phyloP scores from a whole-genome alignment of 2,888 invertebrate genomes.

The Rosalia funebris region DNA sequence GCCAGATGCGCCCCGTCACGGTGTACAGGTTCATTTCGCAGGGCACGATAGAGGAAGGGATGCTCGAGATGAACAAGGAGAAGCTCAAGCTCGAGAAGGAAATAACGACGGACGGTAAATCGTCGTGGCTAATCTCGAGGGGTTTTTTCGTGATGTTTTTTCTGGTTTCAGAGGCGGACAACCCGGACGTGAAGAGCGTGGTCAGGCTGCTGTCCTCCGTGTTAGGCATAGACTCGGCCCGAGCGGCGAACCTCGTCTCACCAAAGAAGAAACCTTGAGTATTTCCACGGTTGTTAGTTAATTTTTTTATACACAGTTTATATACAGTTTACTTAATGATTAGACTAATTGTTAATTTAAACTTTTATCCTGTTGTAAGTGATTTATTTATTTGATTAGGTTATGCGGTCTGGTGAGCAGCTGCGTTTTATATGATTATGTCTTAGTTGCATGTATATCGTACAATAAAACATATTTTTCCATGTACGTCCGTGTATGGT shows the following conservation, averaged over 20 bases:
- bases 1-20: constrained; percentile 82
- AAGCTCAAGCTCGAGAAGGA: constrained; percentile 92
- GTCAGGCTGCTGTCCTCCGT: constrained; percentile 83
- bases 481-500: neutral
- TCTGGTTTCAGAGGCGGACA: constrained; percentile 71
- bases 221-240: constrained; percentile 69
- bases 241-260: constrained; percentile 56
- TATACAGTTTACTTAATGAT: constrained; percentile 20
- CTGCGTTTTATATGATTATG: constrained; percentile 11
- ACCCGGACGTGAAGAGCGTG: constrained; percentile 80
- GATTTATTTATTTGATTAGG: constrained; percentile 16
- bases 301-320: constrained; percentile 36
- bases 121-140: constrained; percentile 65
- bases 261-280: constrained; percentile 51
- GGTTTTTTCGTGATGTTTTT: constrained; percentile 32
- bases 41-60: constrained; percentile 92
- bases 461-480: constrained; percentile 24
- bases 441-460: constrained; percentile 20
- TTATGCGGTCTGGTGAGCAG: neutral
- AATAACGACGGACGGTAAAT: constrained; percentile 71
- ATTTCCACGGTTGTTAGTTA: constrained; percentile 21
- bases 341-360: constrained; percentile 21
- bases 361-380: constrained; percentile 11
- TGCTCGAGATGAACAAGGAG: constrained; percentile 88
- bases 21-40: constrained; percentile 87